phyloP scores from a whole-genome alignment of 2,113 vertebrate species.

The Stegostoma tigrinum region DNA sequence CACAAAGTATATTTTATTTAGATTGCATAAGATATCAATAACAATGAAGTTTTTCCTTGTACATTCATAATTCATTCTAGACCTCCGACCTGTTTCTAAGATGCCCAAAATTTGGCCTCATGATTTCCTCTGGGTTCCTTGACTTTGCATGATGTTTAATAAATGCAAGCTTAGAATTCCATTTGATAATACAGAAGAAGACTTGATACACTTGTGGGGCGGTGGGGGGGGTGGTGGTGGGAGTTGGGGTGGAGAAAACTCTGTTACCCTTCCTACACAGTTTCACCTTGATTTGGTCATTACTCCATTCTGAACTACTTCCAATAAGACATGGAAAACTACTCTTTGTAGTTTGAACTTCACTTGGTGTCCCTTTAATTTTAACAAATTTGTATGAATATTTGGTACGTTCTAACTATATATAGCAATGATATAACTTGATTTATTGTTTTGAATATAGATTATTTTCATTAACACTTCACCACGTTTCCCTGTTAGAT shows the following conservation, averaged over 20 bases:
- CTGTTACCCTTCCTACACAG: neutral
- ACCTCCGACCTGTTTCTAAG: neutral
- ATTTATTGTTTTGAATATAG: neutral
- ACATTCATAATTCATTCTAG: neutral
- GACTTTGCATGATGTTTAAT: neutral
- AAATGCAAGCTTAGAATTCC: neutral
- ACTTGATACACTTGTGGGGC: neutral
- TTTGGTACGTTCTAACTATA: neutral
- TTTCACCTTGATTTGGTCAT: neutral
- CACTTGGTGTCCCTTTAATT: neutral
- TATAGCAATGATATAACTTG: neutral
- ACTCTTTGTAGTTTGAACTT: neutral
- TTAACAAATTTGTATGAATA: neutral
- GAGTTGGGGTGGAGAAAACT: no score
- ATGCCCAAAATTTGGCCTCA: neutral
- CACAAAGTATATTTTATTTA: neutral
- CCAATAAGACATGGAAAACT: neutral
- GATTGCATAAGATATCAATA: neutral
- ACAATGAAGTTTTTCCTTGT: neutral
- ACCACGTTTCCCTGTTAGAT: neutral
- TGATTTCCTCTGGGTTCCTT: neutral
- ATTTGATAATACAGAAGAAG: neutral
- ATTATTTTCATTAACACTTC: neutral
- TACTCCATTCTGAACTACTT: neutral
- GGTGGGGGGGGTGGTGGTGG: no score